A percentile compares a stretch with the other conserved stretches of the same genome.
These are phyloP conservation scores for Papio anubis DNA, from an alignment of 2,113 vertebrate species.

Conservation along the genomic window DNA sequence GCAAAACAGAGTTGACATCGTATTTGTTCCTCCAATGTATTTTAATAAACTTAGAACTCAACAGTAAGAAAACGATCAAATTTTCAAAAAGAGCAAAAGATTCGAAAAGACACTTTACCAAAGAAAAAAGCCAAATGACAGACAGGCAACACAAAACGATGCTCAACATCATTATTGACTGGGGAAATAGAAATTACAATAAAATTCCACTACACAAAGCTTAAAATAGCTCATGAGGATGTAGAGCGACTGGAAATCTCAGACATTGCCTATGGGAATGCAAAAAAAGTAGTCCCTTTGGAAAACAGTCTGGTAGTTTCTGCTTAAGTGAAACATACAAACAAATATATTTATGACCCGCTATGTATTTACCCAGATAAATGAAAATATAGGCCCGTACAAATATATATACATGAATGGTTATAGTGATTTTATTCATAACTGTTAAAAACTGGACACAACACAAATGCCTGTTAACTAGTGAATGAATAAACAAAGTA, in stretches of 20 bases:
- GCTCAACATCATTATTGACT: not conserved
- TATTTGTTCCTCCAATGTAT: not conserved
- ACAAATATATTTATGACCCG: not conserved
- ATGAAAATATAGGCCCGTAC: not conserved
- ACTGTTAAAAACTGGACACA: not conserved
- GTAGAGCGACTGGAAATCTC: not conserved
- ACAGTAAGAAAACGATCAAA: not conserved
- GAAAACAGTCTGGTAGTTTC: not conserved
- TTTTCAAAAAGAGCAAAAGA: not conserved
- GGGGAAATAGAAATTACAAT: not conserved
- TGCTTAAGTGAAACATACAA: not conserved
- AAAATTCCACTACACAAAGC: not conserved
- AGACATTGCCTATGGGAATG: not conserved
- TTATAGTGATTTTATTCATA: not conserved
- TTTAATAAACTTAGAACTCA: not conserved
- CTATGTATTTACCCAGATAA: not conserved
- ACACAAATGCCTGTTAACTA: not conserved
- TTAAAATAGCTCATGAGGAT: not conserved
- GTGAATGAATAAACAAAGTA: not conserved
- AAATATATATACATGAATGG: not conserved
- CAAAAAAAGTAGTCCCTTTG: not conserved
- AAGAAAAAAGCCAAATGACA: not conserved
- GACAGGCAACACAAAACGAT: not conserved
- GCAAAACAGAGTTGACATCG: not conserved
- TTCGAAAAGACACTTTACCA: not conserved